Conservation (phyloP, 37 sponge, comb jelly and placozoan genomes). For the Mnemiopsis leidyi region DNA sequence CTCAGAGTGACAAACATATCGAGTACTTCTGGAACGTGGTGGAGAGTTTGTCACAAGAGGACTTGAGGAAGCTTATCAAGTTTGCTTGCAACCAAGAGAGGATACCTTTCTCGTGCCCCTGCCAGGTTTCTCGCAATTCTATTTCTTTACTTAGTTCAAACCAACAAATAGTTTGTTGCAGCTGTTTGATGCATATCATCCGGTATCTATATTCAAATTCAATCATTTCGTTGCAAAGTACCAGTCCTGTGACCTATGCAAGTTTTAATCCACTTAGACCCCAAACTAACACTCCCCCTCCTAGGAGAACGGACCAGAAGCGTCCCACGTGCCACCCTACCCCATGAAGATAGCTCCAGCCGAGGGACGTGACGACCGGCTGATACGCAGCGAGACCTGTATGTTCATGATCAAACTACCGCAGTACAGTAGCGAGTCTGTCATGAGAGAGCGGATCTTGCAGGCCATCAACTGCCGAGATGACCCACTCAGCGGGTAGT, state of each 20-base stretch:
- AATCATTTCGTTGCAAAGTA: too few species aligned
- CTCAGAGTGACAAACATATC: conserved; percentile 87
- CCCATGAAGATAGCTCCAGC: conserved; percentile 98
- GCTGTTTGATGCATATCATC: too few species aligned
- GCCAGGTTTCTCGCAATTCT: conserved; percentile 66
- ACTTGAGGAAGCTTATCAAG: conserved; percentile 91
- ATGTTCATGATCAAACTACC: conserved; percentile 98
- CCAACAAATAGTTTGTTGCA: too few species aligned
- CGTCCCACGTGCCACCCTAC: conserved; percentile 87
- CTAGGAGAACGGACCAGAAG: conserved; percentile 68
- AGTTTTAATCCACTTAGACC: too few species aligned
- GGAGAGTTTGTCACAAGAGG: conserved; percentile 88
- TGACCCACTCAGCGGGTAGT: conserved; percentile 87
- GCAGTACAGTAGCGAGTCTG: conserved; percentile 81
- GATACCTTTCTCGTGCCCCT: conserved; percentile 86
- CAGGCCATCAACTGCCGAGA: conserved; percentile 92
- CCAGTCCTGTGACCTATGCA: too few species aligned
- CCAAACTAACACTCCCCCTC: too few species aligned
- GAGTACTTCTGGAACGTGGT: conserved; percentile 93
- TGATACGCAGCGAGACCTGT: conserved; percentile 94
- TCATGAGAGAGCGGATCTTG: conserved; percentile 81
- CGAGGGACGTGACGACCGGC: conserved; percentile 84
- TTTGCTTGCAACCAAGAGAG: conserved; percentile 99
- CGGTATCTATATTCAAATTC: too few species aligned
- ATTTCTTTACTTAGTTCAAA: not conserved